Evolutionary conservation across 2,797 vertebrate species (phyloP).

Genomic region (Chelon labrosus): DNA sequence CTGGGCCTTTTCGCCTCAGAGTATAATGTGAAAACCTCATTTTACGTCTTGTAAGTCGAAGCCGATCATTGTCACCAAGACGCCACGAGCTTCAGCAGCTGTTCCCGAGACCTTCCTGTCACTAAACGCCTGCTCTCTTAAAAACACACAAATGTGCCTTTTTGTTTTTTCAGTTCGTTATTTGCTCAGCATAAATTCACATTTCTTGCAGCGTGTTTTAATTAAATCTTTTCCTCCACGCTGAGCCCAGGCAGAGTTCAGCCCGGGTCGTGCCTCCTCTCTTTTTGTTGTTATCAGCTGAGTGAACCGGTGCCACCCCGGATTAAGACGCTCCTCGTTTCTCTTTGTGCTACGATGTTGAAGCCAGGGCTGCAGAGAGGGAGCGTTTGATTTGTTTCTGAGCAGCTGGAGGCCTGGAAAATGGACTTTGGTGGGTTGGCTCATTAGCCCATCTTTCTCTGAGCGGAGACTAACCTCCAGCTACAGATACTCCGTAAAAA

Average conservation of each 20-base stretch:
- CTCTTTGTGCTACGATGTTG: not conserved
- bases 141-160: not conserved
- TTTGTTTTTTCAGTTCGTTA: not conserved
- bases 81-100: slow-evolving; percentile 3
- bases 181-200: not conserved
- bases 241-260: slow-evolving; percentile 20
- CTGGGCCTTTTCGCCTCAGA: not conserved
- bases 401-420: slow-evolving; percentile 49
- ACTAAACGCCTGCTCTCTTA: not conserved
- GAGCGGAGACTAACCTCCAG: slow-evolving; percentile 19
- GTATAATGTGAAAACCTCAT: not conserved
- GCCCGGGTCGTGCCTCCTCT: slow-evolving; percentile 20
- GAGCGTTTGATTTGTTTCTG: slow-evolving; percentile 53
- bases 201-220: slow-evolving; percentile 27
- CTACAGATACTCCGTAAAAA: not conserved
- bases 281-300: slow-evolving; percentile 35
- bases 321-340: slow-evolving; percentile 36
- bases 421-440: slow-evolving; percentile 6
- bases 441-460: slow-evolving; percentile 48
- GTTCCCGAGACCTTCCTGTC: not conserved
- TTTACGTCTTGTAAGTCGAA: slow-evolving; percentile 17
- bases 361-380: slow-evolving; percentile 18
- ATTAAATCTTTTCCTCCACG: slow-evolving; percentile 11
- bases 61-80: not conserved
- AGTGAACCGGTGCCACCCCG: slow-evolving; percentile 35